These are phyloP conservation scores for Volucella inanis DNA, from an alignment of 2,888 invertebrate genomes.

Conservation along the genomic window DNA sequence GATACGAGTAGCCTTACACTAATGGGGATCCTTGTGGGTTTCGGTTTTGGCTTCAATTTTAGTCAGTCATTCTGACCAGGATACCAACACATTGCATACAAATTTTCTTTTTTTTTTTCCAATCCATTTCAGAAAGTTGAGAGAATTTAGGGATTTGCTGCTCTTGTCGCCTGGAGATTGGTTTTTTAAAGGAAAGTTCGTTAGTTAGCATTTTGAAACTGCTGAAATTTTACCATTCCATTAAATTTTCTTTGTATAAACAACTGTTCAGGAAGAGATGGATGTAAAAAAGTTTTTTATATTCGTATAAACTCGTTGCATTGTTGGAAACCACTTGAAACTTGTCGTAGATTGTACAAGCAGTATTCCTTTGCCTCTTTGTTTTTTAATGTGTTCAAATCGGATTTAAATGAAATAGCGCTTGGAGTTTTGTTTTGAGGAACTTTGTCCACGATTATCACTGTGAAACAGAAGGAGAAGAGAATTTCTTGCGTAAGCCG, in stretches of 20 bases:
- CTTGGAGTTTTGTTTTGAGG: constrained; percentile 48
- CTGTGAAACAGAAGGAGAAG: constrained; percentile 11
- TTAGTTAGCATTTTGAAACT: neutral
- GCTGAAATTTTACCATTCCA: constrained; percentile 22
- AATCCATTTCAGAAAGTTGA: too few relatives aligned
- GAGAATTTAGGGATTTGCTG: constrained; percentile 20
- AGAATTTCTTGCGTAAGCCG: constrained; percentile 30
- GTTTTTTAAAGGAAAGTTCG: constrained; percentile 22
- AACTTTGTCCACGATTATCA: constrained; percentile 44
- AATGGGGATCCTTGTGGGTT: constrained; percentile 44
- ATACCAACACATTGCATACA: constrained; percentile 16
- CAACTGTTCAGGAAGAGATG: constrained; percentile 4
- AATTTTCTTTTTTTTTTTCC: constrained; percentile 40
- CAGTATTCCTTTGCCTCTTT: neutral
- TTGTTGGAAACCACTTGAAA: constrained; percentile 55
- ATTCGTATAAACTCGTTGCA: constrained; percentile 30
- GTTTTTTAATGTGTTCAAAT: constrained; percentile 29
- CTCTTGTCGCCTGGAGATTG: neutral
- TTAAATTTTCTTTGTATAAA: constrained; percentile 39
- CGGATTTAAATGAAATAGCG: constrained; percentile 48
- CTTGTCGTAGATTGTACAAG: constrained; percentile 29
- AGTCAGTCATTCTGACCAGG: neutral
- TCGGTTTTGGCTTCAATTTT: neutral
- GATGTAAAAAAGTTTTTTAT: constrained; percentile 26
- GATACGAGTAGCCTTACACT: constrained; percentile 20